Evolutionary conservation across 2,113 vertebrate genomes (phyloP).

Genomic region (Misgurnus anguillicaudatus): DNA sequence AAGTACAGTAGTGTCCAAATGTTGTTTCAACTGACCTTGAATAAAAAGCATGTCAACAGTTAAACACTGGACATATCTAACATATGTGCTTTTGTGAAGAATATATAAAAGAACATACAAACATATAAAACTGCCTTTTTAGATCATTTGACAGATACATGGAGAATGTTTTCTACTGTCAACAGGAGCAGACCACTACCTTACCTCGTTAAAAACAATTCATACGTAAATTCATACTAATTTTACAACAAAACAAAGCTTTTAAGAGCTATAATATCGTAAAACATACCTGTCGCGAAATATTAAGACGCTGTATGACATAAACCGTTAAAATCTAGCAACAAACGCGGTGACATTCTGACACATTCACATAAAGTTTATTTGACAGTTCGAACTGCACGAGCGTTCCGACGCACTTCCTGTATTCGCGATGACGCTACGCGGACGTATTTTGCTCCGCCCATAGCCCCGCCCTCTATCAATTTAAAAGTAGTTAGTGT

Average conservation of each 20-base stretch:
- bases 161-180: background rate
- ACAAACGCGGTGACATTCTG: background rate
- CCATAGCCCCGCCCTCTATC: too few species aligned
- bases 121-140: background rate
- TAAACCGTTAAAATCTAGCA: background rate
- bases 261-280: background rate
- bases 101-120: background rate
- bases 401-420: background rate
- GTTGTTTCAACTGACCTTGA: constrained; percentile 18
- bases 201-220: background rate
- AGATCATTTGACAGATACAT: background rate
- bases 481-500: too few species aligned
- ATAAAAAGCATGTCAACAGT: background rate
- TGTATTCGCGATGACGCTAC: background rate
- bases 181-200: background rate
- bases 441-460: background rate
- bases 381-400: constrained; percentile 10
- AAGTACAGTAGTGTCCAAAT: background rate
- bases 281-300: constrained; percentile 13
- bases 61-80: background rate
- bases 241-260: background rate
- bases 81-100: background rate
- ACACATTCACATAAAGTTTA: constrained; percentile 2
- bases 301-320: background rate
- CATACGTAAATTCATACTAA: background rate